Evolutionary conservation across 2,113 vertebrate genomes (phyloP).

Genomic region (Xenopus laevis): DNA sequence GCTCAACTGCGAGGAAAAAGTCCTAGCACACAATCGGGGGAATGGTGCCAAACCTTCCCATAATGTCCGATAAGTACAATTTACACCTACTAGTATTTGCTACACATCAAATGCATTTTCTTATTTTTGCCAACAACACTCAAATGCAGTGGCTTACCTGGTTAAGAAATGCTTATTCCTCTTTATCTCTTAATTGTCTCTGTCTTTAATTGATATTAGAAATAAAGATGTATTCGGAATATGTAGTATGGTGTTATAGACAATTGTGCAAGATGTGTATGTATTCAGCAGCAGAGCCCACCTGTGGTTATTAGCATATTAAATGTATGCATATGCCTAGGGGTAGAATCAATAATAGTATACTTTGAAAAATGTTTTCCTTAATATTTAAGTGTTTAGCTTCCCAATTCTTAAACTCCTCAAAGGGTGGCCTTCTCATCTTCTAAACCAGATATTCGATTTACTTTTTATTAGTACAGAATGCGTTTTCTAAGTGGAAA

Average conservation of each 20-base stretch:
- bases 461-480: conserved; percentile 20
- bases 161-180: no score
- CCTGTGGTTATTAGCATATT: conserved; percentile 36
- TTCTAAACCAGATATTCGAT: conserved; percentile 20
- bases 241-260: not conserved
- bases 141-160: no score
- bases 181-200: not conserved
- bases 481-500: conserved; percentile 34
- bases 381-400: conserved; percentile 29
- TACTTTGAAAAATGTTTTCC: conserved; percentile 26
- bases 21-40: no score
- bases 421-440: conserved; percentile 17
- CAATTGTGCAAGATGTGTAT: not conserved
- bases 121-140: no score
- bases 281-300: not conserved
- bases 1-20: no score
- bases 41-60: no score
- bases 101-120: no score
- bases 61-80: no score
- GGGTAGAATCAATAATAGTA: conserved; percentile 8
- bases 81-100: no score
- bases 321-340: conserved; percentile 9
- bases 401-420: conserved; percentile 31
- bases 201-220: not conserved
- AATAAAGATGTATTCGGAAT: not conserved